phyloP scores from a whole-genome alignment of 2,113 vertebrate genomes.

The Prolemur simus region DNA sequence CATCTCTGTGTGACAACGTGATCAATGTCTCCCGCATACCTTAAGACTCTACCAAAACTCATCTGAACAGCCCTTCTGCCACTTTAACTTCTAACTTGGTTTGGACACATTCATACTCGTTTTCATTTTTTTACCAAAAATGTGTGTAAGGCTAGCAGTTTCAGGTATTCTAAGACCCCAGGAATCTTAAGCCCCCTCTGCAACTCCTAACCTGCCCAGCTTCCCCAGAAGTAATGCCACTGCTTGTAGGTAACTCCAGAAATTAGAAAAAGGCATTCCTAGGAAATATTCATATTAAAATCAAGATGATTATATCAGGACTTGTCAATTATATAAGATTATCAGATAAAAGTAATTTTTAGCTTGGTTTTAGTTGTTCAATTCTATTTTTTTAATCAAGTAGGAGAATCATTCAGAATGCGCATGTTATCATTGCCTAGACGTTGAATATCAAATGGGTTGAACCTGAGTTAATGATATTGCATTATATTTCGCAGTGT shows the following conservation, averaged over 20 bases:
- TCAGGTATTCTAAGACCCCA: background rate
- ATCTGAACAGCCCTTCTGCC: fast-evolving
- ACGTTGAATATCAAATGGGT: fast-evolving
- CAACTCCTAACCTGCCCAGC: background rate
- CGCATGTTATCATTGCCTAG: background rate
- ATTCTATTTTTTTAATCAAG: background rate
- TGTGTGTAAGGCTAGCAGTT: fast-evolving
- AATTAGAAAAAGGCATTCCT: background rate
- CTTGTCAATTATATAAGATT: background rate
- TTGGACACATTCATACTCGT: no score
- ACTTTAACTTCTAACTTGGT: background rate
- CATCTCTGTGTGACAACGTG: fast-evolving
- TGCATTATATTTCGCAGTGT: fast-evolving
- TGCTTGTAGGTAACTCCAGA: background rate
- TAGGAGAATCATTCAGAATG: background rate
- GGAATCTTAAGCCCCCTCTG: background rate
- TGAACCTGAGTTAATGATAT: background rate
- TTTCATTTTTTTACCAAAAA: background rate
- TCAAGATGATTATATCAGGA: background rate
- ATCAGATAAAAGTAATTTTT: background rate
- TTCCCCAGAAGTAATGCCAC: background rate
- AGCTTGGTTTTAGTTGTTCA: background rate
- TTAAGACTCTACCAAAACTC: fast-evolving
- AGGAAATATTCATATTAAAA: background rate
- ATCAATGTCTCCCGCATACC: fast-evolving